Percentiles rank a stretch among this genome's conserved stretches.
These are phyloP conservation scores for Horisme vitalbata DNA, from an alignment of 2,888 invertebrate species.

Conservation along the genomic window DNA sequence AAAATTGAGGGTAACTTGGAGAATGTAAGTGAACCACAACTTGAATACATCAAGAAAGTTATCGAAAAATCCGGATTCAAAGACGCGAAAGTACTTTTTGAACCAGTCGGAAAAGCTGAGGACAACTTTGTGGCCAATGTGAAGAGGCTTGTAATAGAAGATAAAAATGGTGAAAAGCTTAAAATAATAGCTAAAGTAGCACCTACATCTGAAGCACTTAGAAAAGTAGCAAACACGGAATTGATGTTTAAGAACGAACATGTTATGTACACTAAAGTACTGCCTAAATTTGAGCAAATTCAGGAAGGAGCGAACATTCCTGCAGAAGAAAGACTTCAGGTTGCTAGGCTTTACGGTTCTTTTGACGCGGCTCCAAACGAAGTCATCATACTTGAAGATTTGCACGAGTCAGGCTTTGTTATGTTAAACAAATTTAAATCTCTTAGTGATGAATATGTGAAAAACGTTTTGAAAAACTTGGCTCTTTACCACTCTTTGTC, in stretches of 20 bases:
- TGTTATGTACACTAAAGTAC: conserved; percentile 44
- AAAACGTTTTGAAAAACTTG: conserved; percentile 45
- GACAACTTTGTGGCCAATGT: conserved; percentile 40
- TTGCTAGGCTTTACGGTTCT: conserved; percentile 25
- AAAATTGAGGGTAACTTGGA: conserved; percentile 43
- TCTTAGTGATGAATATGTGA: conserved; percentile 42
- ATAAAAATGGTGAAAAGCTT: conserved; percentile 35
- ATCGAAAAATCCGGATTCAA: conserved; percentile 42
- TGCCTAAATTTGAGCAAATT: conserved; percentile 38
- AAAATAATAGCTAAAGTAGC: conserved; percentile 58
- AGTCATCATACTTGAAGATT: conserved; percentile 47
- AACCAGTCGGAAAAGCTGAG: conserved; percentile 41
- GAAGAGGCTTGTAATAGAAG: conserved; percentile 32
- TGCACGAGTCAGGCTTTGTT: conserved; percentile 38
- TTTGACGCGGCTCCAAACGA: conserved; percentile 19
- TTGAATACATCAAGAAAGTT: conserved; percentile 43
- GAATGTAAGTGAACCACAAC: conserved; percentile 38
- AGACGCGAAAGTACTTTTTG: conserved; percentile 39
- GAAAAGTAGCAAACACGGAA: conserved; percentile 29
- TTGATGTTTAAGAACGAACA: conserved; percentile 47
- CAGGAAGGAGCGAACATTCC: conserved; percentile 44
- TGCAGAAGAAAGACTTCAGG: conserved; percentile 39
- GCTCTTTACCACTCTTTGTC: conserved; percentile 55
- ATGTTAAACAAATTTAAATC: conserved; percentile 48
- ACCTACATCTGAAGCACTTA: conserved; percentile 33